Percentiles rank a stretch among this genome's conserved stretches.
These are phyloP conservation scores for Hapalemur alaotrensis DNA, from an alignment of 2,797 vertebrate species.

Conservation along the genomic window DNA sequence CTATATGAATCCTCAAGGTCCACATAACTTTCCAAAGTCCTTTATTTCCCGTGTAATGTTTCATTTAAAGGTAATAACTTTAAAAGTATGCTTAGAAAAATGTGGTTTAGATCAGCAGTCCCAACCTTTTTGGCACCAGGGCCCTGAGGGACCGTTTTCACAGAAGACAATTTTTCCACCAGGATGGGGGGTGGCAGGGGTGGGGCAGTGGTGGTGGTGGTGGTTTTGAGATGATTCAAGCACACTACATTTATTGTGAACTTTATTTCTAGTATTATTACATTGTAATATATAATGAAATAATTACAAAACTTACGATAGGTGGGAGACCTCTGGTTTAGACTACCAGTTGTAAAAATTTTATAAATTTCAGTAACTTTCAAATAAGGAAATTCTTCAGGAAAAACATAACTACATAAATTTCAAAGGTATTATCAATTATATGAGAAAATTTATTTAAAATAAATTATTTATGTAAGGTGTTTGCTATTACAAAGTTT, in stretches of 20 bases:
- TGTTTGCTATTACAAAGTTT: not conserved
- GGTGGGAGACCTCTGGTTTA: not conserved
- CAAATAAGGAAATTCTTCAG: not conserved
- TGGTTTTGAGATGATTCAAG: too few relatives aligned
- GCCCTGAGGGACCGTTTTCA: too few relatives aligned
- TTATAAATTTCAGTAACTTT: not conserved
- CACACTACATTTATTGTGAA: too few relatives aligned
- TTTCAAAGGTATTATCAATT: not conserved
- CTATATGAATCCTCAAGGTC: not conserved
- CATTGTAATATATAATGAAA: too few relatives aligned
- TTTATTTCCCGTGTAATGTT: not conserved
- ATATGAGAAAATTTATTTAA: not conserved
- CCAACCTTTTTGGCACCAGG: too few relatives aligned
- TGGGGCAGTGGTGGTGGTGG: too few relatives aligned
- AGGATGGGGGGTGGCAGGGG: too few relatives aligned
- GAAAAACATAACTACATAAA: not conserved
- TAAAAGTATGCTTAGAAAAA: not conserved
- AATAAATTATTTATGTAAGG: not conserved
- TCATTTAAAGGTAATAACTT: not conserved
- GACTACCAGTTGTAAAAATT: not conserved
- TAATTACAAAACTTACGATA: too few relatives aligned
- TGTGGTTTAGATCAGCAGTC: not conserved
- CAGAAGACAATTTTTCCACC: too few relatives aligned
- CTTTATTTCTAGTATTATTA: too few relatives aligned
- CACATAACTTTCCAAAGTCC: not conserved